phyloP scores from a whole-genome alignment of 2,888 invertebrate genomes.

The Pterobdella sp. region DNA sequence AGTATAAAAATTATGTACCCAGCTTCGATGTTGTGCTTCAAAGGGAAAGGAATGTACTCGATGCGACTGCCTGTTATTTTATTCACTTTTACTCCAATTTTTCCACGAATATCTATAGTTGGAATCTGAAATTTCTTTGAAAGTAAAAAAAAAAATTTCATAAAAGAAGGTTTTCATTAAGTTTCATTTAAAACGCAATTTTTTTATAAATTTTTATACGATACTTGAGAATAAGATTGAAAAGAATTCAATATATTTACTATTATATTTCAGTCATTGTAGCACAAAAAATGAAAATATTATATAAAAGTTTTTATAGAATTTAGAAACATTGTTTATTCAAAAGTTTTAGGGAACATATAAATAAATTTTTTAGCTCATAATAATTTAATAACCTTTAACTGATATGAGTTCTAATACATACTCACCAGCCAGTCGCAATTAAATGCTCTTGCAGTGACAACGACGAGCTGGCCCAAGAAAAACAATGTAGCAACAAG shows the following conservation, averaged over 20 bases:
- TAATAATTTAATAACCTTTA: too few species aligned
- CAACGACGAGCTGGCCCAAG: background rate
- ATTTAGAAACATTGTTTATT: too few species aligned
- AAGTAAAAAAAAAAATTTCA: background rate
- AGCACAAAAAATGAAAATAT: too few species aligned
- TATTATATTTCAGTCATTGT: too few species aligned
- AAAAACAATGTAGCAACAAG: background rate
- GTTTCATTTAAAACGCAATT: background rate
- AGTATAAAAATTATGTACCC: conserved; percentile 16
- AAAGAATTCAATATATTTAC: too few species aligned
- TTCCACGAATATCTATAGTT: conserved; percentile 28
- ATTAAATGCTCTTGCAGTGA: background rate
- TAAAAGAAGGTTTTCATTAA: too few species aligned
- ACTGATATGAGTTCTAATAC: too few species aligned
- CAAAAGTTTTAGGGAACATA: too few species aligned
- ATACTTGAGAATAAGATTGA: too few species aligned
- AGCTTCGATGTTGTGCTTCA: conserved; percentile 16
- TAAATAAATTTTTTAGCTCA: too few species aligned
- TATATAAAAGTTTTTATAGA: too few species aligned
- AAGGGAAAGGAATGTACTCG: conserved; percentile 31
- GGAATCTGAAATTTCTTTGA: background rate
- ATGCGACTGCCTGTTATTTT: conserved; percentile 30
- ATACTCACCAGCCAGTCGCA: conserved; percentile 17
- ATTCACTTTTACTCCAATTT: conserved; percentile 25
- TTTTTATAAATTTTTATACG: background rate